A percentile compares a stretch with the other conserved stretches of the same genome.
phyloP scores from a whole-genome alignment of 2,113 vertebrate genomes.

The Anser cygnoides region DNA sequence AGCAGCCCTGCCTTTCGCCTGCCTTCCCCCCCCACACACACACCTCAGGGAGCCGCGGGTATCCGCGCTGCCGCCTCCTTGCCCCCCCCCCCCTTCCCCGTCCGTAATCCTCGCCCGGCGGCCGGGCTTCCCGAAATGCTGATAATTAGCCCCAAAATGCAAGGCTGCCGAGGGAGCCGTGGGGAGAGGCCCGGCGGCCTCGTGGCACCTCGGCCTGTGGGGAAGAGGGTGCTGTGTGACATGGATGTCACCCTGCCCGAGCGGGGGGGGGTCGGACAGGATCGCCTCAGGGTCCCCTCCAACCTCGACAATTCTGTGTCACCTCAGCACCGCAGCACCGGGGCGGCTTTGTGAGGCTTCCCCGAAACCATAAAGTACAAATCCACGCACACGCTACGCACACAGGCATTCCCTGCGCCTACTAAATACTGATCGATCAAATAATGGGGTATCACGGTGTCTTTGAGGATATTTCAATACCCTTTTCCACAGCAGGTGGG shows the following conservation, averaged over 20 bases:
- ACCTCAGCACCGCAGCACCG: neutral
- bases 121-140: neutral
- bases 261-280: no score
- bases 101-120: neutral
- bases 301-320: no score
- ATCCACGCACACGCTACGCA: neutral
- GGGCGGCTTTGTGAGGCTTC: neutral
- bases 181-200: no score
- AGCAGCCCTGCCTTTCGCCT: neutral
- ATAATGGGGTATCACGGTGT: fast-evolving
- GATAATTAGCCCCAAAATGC: neutral
- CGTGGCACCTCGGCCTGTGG: neutral
- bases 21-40: no score
- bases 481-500: neutral
- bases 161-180: fast-evolving
- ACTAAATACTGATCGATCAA: neutral
- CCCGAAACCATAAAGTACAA: neutral
- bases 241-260: no score
- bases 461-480: neutral
- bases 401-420: neutral
- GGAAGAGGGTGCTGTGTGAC: neutral
- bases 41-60: no score
- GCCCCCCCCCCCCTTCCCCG: neutral
- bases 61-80: neutral
- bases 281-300: no score